Evolutionary conservation across 2,888 invertebrate genomes (phyloP).

Genomic region (Himalopsyche japonica): DNA sequence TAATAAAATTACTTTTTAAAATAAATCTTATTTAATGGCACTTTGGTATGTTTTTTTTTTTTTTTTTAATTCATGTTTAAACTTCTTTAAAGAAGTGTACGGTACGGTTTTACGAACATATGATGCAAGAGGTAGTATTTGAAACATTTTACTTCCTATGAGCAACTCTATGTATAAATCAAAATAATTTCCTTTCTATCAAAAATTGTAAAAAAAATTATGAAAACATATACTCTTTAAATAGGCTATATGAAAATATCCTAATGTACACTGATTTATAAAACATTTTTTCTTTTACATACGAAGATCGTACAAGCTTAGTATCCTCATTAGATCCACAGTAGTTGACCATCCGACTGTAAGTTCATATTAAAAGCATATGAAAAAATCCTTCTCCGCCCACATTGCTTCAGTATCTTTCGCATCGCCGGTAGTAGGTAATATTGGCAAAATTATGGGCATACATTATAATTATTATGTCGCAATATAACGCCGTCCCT

Average conservation of each 20-base stretch:
- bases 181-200: too few species aligned
- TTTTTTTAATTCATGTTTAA: too few species aligned
- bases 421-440: neutral
- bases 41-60: too few species aligned
- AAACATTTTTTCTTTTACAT: neutral
- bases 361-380: neutral
- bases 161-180: too few species aligned
- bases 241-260: neutral
- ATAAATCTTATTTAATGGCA: too few species aligned
- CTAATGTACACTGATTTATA: neutral
- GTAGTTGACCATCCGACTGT: neutral
- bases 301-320: neutral
- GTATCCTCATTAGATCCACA: neutral
- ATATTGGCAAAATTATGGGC: conserved; percentile 16
- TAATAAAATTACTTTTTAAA: too few species aligned
- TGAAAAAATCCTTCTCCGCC: neutral
- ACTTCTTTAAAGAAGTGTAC: too few species aligned
- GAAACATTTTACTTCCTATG: too few species aligned
- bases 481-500: conserved; percentile 21
- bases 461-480: conserved; percentile 24
- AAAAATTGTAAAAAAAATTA: too few species aligned
- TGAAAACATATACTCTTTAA: too few species aligned
- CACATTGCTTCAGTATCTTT: neutral
- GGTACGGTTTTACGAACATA: too few species aligned
- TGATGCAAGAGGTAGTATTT: too few species aligned